Conservation (phyloP, 2,113 vertebrate species). For the Chinchilla lanigera region DNA sequence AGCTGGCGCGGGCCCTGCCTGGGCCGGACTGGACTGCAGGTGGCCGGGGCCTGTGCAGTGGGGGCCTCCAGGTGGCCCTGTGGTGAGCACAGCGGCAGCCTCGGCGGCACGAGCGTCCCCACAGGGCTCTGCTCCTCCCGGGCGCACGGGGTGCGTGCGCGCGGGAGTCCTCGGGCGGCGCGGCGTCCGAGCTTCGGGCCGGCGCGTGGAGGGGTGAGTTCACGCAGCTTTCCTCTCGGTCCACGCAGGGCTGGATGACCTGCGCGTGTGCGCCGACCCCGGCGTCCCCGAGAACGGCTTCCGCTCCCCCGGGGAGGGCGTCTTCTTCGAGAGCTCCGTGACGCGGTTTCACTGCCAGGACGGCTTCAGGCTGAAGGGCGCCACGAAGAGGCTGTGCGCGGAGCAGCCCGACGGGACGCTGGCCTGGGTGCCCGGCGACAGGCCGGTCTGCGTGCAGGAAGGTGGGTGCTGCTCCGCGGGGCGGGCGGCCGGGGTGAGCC, state of each 20-base stretch:
- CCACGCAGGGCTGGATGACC: slow-evolving; percentile 86
- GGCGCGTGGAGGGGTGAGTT: neutral
- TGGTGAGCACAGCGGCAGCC: neutral
- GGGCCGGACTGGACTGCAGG: neutral
- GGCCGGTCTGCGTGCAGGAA: slow-evolving; percentile 90
- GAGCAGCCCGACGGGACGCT: slow-evolving; percentile 89
- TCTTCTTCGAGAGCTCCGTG: slow-evolving; percentile 90
- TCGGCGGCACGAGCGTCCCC: neutral
- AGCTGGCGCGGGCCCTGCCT: neutral
- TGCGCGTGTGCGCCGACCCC: slow-evolving; percentile 88
- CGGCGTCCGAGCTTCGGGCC: neutral
- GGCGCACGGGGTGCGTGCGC: neutral
- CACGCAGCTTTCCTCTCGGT: slow-evolving; percentile 64
- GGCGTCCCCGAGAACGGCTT: slow-evolving; percentile 90
- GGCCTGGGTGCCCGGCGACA: slow-evolving; percentile 90
- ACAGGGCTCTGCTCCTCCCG: neutral
- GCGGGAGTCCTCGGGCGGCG: accelerated
- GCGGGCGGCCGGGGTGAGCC: neutral
- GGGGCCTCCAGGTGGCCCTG: neutral
- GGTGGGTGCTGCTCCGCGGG: slow-evolving; percentile 80
- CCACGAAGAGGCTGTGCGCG: slow-evolving; percentile 89
- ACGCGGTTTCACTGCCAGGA: slow-evolving; percentile 90
- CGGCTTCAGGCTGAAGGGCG: slow-evolving; percentile 91
- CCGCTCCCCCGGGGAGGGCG: slow-evolving; percentile 86
- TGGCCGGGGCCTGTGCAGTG: neutral